phyloP scores from a whole-genome alignment of 2,888 invertebrate genomes.

The Boloria euphrosyne region DNA sequence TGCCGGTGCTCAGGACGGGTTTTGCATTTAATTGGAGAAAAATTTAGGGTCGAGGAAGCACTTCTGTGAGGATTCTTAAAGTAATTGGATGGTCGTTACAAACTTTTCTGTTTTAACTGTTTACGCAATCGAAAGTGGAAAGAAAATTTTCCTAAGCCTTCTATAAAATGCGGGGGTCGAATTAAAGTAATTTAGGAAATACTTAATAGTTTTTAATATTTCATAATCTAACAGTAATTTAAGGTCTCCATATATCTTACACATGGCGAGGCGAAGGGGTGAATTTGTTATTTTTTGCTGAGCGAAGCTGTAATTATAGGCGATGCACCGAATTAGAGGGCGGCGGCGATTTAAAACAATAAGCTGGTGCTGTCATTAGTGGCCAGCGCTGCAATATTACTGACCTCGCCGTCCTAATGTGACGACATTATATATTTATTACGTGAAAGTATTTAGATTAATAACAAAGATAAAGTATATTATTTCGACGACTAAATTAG shows the following conservation, averaged over 20 bases:
- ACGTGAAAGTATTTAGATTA: constrained; percentile 47
- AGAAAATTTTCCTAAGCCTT: constrained; percentile 29
- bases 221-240: constrained; percentile 40
- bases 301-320: constrained; percentile 66
- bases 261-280: constrained; percentile 72
- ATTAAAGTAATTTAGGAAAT: constrained; percentile 13
- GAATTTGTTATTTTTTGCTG: constrained; percentile 63
- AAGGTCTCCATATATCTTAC: constrained; percentile 51
- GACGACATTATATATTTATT: constrained; percentile 72
- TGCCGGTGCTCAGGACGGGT: constrained; percentile 68
- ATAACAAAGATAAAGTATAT: constrained; percentile 42
- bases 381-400: constrained; percentile 59
- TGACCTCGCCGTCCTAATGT: constrained; percentile 67
- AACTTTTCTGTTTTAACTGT: constrained; percentile 73
- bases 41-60: constrained; percentile 77
- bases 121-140: constrained; percentile 59
- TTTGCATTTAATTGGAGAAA: constrained; percentile 81
- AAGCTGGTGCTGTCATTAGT: constrained; percentile 71
- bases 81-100: constrained; percentile 79
- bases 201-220: constrained; percentile 24
- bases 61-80: constrained; percentile 80
- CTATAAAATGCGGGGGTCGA: constrained; percentile 15
- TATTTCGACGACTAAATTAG: constrained; percentile 21
- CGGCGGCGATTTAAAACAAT: constrained; percentile 80
- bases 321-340: constrained; percentile 74